Evolutionary conservation across 2,888 invertebrate species (phyloP).

Genomic region (Apamea epomidion): DNA sequence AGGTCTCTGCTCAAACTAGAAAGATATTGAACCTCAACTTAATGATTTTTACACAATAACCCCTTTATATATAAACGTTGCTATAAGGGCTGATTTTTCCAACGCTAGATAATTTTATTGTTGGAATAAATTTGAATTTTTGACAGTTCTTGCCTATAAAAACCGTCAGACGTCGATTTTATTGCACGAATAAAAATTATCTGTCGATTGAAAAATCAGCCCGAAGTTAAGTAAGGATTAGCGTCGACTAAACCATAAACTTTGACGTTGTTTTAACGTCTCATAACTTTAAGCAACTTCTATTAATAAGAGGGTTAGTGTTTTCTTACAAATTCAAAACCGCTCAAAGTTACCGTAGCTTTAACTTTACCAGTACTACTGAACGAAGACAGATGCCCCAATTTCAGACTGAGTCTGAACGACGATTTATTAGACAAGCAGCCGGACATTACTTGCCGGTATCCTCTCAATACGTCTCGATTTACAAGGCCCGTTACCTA

Average conservation of each 20-base stretch:
- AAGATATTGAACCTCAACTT: neutral
- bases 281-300: neutral
- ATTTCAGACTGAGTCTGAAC: slow-evolving; percentile 47
- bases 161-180: too few species aligned
- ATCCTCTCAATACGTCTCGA: slow-evolving; percentile 54
- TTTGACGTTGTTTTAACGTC: neutral
- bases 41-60: neutral
- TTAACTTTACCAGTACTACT: neutral
- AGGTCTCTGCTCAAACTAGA: neutral
- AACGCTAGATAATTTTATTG: too few species aligned
- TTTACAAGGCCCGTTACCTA: slow-evolving; percentile 48
- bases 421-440: slow-evolving; percentile 52
- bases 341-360: neutral
- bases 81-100: too few species aligned
- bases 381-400: slow-evolving; percentile 54
- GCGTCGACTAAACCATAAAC: too few species aligned
- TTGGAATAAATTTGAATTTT: too few species aligned
- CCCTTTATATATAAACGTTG: too few species aligned
- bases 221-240: too few species aligned
- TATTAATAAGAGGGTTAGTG: neutral
- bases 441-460: slow-evolving; percentile 54
- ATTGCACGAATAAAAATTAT: too few species aligned
- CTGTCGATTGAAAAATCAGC: too few species aligned
- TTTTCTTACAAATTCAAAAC: neutral
- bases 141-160: too few species aligned